Evolutionary conservation across 2,888 invertebrate genomes (phyloP).

Genomic region (Drosophila buzzatii): DNA sequence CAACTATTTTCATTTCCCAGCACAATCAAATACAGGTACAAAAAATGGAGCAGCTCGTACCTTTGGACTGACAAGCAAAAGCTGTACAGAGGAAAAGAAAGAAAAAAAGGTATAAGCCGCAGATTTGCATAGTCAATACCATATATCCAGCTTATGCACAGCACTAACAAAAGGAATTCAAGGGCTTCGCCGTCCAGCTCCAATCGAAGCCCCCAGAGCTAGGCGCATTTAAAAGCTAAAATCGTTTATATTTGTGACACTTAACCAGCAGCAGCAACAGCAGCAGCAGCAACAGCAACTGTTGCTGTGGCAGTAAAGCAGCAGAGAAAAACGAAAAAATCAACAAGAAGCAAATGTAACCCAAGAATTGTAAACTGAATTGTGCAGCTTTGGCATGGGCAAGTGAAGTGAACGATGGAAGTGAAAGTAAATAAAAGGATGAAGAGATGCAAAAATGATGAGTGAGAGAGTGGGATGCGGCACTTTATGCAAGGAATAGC

Average conservation of each 20-base stretch:
- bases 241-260: conserved; percentile 77
- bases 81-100: neutral
- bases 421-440: conserved; percentile 70
- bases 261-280: conserved; percentile 42
- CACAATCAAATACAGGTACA: neutral
- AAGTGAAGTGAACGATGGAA: conserved; percentile 63
- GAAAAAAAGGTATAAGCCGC: conserved; percentile 21
- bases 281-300: conserved; percentile 25
- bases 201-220: conserved; percentile 53
- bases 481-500: conserved; percentile 72
- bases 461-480: conserved; percentile 8
- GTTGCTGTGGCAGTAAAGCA: conserved; percentile 13
- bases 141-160: conserved; percentile 21
- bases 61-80: neutral
- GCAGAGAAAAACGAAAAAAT: conserved; percentile 1
- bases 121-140: conserved; percentile 43
- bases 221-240: conserved; percentile 74
- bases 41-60: neutral
- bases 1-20: neutral
- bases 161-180: conserved; percentile 25
- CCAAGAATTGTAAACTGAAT: conserved; percentile 60
- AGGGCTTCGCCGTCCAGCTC: conserved; percentile 45
- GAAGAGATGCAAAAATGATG: conserved; percentile 3
- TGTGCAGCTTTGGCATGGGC: conserved; percentile 61
- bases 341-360: conserved; percentile 21